phyloP scores from a whole-genome alignment of 2,888 invertebrate species.

The Tipula helvola region DNA sequence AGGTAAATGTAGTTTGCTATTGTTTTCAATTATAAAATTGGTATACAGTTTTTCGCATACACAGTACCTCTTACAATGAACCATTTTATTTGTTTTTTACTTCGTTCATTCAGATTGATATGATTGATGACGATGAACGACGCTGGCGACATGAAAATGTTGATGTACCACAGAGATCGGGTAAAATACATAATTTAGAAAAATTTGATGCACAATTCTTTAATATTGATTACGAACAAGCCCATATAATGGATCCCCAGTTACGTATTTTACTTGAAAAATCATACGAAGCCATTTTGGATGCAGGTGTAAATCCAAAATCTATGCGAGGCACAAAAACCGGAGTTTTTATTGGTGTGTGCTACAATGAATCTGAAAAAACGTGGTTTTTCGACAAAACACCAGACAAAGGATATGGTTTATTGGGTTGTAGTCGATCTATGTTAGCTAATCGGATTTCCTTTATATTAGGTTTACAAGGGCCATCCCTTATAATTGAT shows the following conservation, averaged over 20 bases:
- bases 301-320: slow-evolving; percentile 60
- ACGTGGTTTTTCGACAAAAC: slow-evolving; percentile 55
- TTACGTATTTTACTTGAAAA: slow-evolving; percentile 64
- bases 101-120: slow-evolving; percentile 46
- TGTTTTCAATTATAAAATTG: not conserved
- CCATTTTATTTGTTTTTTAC: not conserved
- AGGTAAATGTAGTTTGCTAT: not conserved
- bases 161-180: slow-evolving; percentile 61
- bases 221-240: slow-evolving; percentile 61
- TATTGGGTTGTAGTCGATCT: slow-evolving; percentile 62
- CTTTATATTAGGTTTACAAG: slow-evolving; percentile 74
- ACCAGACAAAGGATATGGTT: slow-evolving; percentile 34
- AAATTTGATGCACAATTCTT: slow-evolving; percentile 70
- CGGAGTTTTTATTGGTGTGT: slow-evolving; percentile 62
- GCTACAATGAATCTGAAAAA: slow-evolving; percentile 59
- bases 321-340: slow-evolving; percentile 50
- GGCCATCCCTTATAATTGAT: slow-evolving; percentile 56
- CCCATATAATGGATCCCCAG: slow-evolving; percentile 66
- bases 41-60: not conserved
- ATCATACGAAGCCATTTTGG: slow-evolving; percentile 65
- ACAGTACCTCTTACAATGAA: not conserved
- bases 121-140: slow-evolving; percentile 37
- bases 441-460: slow-evolving; percentile 88
- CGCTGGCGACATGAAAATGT: slow-evolving; percentile 63
- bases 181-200: slow-evolving; percentile 54